Percentiles rank a stretch among this genome's conserved stretches.
phyloP scores from a whole-genome alignment of 1,140 invertebrate species.

The Eubasilissa regina region DNA sequence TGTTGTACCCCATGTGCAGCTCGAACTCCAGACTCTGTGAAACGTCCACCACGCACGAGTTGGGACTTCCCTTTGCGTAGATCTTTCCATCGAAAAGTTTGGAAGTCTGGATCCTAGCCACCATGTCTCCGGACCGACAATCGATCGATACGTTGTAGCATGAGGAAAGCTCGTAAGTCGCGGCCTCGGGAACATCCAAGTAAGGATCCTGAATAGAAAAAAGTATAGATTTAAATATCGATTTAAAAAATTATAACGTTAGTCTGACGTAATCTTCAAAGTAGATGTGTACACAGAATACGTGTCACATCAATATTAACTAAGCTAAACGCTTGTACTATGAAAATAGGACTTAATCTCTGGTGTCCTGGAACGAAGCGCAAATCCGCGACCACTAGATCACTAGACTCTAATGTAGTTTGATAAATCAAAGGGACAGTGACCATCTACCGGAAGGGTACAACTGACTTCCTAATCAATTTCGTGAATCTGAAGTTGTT shows the following conservation, averaged over 20 bases:
- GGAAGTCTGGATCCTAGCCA: slow-evolving; percentile 91
- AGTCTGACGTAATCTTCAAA: not conserved
- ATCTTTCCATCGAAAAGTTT: slow-evolving; percentile 95
- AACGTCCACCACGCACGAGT: slow-evolving; percentile 91
- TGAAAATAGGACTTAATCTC: too few relatives aligned
- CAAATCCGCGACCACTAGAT: too few relatives aligned
- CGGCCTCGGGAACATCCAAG: slow-evolving; percentile 89
- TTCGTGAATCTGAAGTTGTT: too few relatives aligned
- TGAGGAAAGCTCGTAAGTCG: slow-evolving; percentile 92
- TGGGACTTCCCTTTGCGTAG: slow-evolving; percentile 93
- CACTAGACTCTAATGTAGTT: too few relatives aligned
- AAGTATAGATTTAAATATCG: slow-evolving; percentile 18
- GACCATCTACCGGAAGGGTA: too few relatives aligned
- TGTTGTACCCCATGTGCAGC: slow-evolving; percentile 91
- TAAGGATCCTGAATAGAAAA: slow-evolving; percentile 86
- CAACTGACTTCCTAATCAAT: too few relatives aligned
- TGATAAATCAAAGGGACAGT: too few relatives aligned
- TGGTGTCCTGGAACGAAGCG: too few relatives aligned
- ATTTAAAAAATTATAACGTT: not conserved
- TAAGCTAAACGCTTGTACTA: too few relatives aligned
- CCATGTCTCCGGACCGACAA: slow-evolving; percentile 93
- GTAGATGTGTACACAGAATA: too few relatives aligned
- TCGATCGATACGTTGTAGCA: slow-evolving; percentile 96
- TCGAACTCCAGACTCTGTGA: slow-evolving; percentile 89
- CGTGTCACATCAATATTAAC: too few relatives aligned